phyloP scores from a whole-genome alignment of 2,113 vertebrate species.

The Halichoeres trimaculatus region DNA sequence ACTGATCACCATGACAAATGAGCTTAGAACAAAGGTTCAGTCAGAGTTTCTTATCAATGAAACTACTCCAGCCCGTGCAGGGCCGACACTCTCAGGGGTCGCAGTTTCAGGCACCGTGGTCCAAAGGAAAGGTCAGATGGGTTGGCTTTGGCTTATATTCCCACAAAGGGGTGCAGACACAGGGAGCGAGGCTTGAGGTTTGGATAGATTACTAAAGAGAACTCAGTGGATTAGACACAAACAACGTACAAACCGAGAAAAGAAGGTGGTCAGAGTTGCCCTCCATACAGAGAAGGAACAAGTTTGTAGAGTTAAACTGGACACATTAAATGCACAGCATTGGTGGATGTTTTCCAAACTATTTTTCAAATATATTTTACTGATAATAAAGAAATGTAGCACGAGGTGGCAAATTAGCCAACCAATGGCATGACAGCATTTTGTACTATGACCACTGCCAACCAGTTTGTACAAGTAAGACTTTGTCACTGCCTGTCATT shows the following conservation, averaged over 20 bases:
- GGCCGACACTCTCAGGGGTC: slow-evolving; percentile 50
- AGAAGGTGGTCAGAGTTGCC: slow-evolving; percentile 44
- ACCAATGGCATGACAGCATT: no score
- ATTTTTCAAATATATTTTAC: no score
- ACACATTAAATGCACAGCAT: no score
- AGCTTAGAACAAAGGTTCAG: slow-evolving; percentile 47
- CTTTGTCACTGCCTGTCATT: no score
- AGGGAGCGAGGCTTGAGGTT: slow-evolving; percentile 37
- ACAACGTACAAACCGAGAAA: slow-evolving; percentile 58
- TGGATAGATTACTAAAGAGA: slow-evolving; percentile 58
- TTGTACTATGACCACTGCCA: background rate
- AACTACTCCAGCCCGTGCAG: slow-evolving; percentile 27
- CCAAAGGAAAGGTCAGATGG: slow-evolving; percentile 67
- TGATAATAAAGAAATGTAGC: no score
- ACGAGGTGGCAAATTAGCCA: no score
- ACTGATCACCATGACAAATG: slow-evolving; percentile 59
- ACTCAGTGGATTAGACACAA: slow-evolving; percentile 12
- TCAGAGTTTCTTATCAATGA: slow-evolving; percentile 46
- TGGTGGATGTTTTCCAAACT: no score
- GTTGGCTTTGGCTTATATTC: slow-evolving; percentile 53
- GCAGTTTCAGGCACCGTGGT: slow-evolving; percentile 23
- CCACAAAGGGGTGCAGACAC: slow-evolving; percentile 49
- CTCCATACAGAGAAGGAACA: slow-evolving; percentile 25
- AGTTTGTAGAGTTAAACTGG: background rate
- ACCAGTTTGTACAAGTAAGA: background rate